Evolutionary conservation across 2,888 invertebrate genomes (phyloP).

Genomic region (Colostygia pectinataria): DNA sequence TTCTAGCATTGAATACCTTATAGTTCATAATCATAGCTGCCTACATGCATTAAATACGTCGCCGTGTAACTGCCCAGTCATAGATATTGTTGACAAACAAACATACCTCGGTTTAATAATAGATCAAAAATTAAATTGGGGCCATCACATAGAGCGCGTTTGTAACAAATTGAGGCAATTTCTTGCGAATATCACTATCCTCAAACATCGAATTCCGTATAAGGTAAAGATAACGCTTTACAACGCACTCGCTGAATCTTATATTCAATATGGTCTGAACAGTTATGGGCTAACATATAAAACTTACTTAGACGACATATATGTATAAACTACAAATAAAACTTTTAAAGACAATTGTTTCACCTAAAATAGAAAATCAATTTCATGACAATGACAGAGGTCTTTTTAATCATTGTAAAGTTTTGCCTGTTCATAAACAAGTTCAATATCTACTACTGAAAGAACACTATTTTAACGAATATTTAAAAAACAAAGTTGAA

Average conservation of each 20-base stretch:
- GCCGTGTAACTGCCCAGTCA: background rate
- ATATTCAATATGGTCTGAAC: too few species aligned
- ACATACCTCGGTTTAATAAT: background rate
- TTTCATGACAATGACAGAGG: too few species aligned
- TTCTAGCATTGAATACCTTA: background rate
- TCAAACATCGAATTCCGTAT: background rate
- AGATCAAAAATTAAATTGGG: background rate
- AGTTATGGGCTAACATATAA: too few species aligned
- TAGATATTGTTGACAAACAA: background rate
- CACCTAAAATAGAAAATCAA: too few species aligned
- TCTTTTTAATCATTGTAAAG: too few species aligned
- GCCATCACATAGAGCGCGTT: background rate
- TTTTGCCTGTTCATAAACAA: background rate
- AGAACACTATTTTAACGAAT: background rate
- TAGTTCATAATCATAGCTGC: background rate
- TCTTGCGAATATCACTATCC: background rate
- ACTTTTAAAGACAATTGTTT: too few species aligned
- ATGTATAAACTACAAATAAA: too few species aligned
- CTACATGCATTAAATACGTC: background rate
- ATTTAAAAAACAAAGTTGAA: background rate
- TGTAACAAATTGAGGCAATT: background rate
- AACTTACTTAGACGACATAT: too few species aligned
- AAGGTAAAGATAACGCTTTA: background rate
- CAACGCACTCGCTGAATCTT: too few species aligned
- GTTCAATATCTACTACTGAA: background rate